These are phyloP conservation scores for Tachina fera DNA, from an alignment of 2,888 invertebrate genomes.

Conservation along the genomic window DNA sequence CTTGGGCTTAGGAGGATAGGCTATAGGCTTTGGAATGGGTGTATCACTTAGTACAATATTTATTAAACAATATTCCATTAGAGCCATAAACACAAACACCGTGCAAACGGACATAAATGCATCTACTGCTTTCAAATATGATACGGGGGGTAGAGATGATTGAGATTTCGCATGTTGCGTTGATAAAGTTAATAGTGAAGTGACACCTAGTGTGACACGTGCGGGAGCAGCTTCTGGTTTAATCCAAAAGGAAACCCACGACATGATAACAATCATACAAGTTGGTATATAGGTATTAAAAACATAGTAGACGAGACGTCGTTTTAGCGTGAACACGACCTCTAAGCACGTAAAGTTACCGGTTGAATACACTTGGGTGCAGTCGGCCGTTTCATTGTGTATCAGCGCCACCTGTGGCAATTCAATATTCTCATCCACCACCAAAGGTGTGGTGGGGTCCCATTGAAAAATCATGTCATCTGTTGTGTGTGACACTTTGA, in stretches of 20 bases:
- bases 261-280: constrained; percentile 97
- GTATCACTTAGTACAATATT: constrained; percentile 85
- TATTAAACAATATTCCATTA: constrained; percentile 96
- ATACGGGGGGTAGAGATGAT: constrained; percentile 95
- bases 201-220: constrained; percentile 95
- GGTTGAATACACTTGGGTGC: constrained; percentile 87
- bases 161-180: constrained; percentile 97
- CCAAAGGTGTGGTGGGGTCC: constrained; percentile 93
- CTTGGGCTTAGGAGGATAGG: constrained; percentile 81
- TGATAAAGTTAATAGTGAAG: constrained; percentile 93
- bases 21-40: constrained; percentile 82
- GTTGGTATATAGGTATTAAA: constrained; percentile 98
- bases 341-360: constrained; percentile 96
- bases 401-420: constrained; percentile 94
- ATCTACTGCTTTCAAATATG: constrained; percentile 95
- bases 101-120: constrained; percentile 97
- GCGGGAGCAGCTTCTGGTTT: constrained; percentile 97
- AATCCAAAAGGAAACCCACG: constrained; percentile 98
- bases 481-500: constrained; percentile 92
- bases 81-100: constrained; percentile 95
- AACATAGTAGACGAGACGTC: constrained; percentile 94
- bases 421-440: constrained; percentile 94
- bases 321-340: constrained; percentile 94
- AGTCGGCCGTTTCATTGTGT: constrained; percentile 92
- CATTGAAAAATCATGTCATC: constrained; percentile 95